phyloP scores from a whole-genome alignment of 2,888 invertebrate species.

The Hypomecis punctinalis region DNA sequence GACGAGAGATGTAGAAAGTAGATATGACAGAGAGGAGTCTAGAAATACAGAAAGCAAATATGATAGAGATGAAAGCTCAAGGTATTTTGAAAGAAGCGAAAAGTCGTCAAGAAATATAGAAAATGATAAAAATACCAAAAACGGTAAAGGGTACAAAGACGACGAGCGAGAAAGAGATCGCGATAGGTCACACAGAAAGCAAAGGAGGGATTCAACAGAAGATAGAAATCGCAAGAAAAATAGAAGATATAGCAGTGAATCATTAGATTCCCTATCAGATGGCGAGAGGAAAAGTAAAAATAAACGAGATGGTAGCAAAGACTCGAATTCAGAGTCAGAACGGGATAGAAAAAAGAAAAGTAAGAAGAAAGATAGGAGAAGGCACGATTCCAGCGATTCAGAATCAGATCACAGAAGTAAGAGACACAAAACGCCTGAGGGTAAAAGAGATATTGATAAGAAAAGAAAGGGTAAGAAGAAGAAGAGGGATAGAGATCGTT shows the following conservation, averaged over 20 bases:
- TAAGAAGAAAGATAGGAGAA: slow-evolving; percentile 39
- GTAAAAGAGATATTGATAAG: slow-evolving; percentile 81
- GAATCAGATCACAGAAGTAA: slow-evolving; percentile 50
- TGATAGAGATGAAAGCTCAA: slow-evolving; percentile 38
- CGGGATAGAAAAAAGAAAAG: slow-evolving; percentile 29
- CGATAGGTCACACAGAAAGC: slow-evolving; percentile 41
- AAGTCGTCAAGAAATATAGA: slow-evolving; percentile 25
- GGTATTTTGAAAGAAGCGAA: slow-evolving; percentile 30
- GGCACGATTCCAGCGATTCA: slow-evolving; percentile 51
- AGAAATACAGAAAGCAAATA: slow-evolving; percentile 31
- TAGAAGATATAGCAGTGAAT: slow-evolving; percentile 40
- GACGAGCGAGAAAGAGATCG: slow-evolving; percentile 32
- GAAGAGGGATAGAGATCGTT: slow-evolving; percentile 80
- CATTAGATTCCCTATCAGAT: slow-evolving; percentile 33
- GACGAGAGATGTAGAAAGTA: slow-evolving; percentile 29
- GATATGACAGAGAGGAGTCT: slow-evolving; percentile 36
- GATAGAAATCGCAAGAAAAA: slow-evolving; percentile 44
- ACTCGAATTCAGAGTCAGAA: slow-evolving; percentile 38
- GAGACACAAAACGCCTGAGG: slow-evolving; percentile 63
- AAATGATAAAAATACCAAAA: slow-evolving; percentile 20
- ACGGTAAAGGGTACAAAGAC: slow-evolving; percentile 17
- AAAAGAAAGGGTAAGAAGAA: slow-evolving; percentile 85
- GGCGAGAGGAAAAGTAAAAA: slow-evolving; percentile 28
- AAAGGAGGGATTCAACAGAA: slow-evolving; percentile 54
- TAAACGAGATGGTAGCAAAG: slow-evolving; percentile 31